Evolutionary conservation across 2,888 invertebrate genomes (phyloP).

Genomic region (Masnerella sp.): DNA sequence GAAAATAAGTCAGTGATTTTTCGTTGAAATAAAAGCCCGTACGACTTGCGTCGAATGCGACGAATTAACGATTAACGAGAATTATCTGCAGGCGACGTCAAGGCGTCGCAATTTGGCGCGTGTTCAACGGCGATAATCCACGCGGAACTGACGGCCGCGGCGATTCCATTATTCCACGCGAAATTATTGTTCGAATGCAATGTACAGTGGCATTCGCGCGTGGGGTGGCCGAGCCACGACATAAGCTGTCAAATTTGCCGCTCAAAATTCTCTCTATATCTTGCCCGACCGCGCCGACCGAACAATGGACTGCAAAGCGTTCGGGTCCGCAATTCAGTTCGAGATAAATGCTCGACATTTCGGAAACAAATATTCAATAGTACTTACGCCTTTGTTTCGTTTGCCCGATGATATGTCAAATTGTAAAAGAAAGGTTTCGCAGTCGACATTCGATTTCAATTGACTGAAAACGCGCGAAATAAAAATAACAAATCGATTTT

Average conservation of each 20-base stretch:
- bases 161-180: conserved; percentile 65
- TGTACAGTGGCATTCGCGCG: conserved; percentile 70
- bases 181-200: conserved; percentile 72
- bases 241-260: conserved; percentile 72
- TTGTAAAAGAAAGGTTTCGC: not conserved
- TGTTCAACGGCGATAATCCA: conserved; percentile 68
- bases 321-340: conserved; percentile 36
- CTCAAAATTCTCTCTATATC: conserved; percentile 65
- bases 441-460: too few species aligned
- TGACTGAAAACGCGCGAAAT: too few species aligned
- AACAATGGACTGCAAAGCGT: conserved; percentile 48
- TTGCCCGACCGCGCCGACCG: conserved; percentile 50
- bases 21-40: conserved; percentile 51
- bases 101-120: conserved; percentile 61
- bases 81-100: conserved; percentile 58
- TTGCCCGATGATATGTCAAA: conserved; percentile 24
- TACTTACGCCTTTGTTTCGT: conserved; percentile 33
- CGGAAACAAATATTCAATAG: conserved; percentile 47
- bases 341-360: conserved; percentile 56
- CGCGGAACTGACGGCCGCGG: conserved; percentile 58
- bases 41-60: conserved; percentile 51
- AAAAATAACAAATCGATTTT: too few species aligned
- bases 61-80: conserved; percentile 54
- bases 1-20: conserved; percentile 17
- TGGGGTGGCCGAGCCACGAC: conserved; percentile 63